Percentiles rank a stretch among this genome's conserved stretches.
These are phyloP conservation scores for Haplochromis vanheusdeni DNA, from an alignment of 2,113 vertebrate genomes.

Conservation along the genomic window DNA sequence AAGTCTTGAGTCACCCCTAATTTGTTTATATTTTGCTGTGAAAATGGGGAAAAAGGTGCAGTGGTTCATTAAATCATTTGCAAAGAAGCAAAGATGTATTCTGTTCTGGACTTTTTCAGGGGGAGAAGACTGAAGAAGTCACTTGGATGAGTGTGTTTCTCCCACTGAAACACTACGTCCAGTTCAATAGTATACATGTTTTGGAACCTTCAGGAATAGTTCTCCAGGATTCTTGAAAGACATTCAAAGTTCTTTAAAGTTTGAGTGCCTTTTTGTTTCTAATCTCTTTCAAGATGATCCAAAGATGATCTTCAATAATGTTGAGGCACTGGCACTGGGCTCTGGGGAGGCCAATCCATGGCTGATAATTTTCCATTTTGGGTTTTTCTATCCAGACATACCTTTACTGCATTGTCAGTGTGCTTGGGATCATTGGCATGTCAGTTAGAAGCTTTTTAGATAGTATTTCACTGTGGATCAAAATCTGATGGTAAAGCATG, in stretches of 20 bases:
- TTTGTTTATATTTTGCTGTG: neutral
- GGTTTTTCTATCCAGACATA: neutral
- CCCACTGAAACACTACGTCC: neutral
- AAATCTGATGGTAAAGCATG: neutral
- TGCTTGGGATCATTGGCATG: neutral
- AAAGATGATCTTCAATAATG: neutral
- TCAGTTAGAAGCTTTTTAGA: neutral
- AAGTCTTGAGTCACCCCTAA: neutral
- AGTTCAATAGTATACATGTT: neutral
- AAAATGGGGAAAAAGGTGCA: accelerated
- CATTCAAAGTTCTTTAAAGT: neutral
- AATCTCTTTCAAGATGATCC: neutral
- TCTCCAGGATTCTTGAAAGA: neutral
- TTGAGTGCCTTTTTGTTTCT: neutral
- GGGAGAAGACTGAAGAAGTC: neutral
- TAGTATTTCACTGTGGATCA: neutral
- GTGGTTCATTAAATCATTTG: neutral
- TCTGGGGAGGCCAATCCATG: neutral
- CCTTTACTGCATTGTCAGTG: neutral
- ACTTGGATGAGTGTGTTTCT: neutral
- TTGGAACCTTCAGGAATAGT: neutral
- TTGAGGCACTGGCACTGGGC: neutral
- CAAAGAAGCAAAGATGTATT: neutral
- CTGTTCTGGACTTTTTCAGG: neutral
- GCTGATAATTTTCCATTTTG: neutral